Conservation (phyloP, 2,888 invertebrate species). For the Drosophila nr. medialis region DNA sequence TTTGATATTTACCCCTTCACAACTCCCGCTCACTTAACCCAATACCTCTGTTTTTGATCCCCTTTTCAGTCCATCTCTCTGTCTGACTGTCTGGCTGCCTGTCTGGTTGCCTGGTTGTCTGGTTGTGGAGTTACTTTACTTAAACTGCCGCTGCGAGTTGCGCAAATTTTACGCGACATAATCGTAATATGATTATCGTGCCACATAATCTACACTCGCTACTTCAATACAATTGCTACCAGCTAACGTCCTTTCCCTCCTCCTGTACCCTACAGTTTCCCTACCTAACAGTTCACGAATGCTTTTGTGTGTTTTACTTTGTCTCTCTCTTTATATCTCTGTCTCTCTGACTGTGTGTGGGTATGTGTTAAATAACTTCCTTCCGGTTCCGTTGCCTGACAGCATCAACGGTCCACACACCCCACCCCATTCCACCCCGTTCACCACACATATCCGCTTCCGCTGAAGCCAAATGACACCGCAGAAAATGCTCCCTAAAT, state of each 20-base stretch:
- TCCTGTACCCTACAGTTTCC: background rate
- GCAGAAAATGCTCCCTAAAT: slow-evolving; percentile 75
- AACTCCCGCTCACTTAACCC: background rate
- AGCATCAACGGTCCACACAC: slow-evolving; percentile 13
- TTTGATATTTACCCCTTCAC: slow-evolving; percentile 35
- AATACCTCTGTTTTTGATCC: background rate
- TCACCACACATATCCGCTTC: slow-evolving; percentile 61
- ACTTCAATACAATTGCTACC: slow-evolving; percentile 15
- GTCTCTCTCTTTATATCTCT: slow-evolving; percentile 24
- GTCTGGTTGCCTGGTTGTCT: slow-evolving; percentile 2
- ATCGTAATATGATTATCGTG: slow-evolving; percentile 79
- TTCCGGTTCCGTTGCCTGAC: slow-evolving; percentile 65
- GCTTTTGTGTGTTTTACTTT: background rate
- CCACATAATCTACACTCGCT: slow-evolving; percentile 64
- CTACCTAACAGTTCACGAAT: background rate
- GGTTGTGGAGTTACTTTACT: slow-evolving; percentile 34
- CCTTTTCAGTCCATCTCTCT: background rate
- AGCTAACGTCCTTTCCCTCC: background rate
- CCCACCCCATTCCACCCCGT: background rate
- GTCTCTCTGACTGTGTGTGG: slow-evolving; percentile 24
- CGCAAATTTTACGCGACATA: slow-evolving; percentile 76
- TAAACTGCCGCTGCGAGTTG: slow-evolving; percentile 45
- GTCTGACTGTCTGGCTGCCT: background rate
- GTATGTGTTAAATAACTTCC: slow-evolving; percentile 75
- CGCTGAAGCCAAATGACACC: slow-evolving; percentile 69